Conservation (phyloP, 2,888 invertebrate genomes). For the Phytoseiulus persimilis region DNA sequence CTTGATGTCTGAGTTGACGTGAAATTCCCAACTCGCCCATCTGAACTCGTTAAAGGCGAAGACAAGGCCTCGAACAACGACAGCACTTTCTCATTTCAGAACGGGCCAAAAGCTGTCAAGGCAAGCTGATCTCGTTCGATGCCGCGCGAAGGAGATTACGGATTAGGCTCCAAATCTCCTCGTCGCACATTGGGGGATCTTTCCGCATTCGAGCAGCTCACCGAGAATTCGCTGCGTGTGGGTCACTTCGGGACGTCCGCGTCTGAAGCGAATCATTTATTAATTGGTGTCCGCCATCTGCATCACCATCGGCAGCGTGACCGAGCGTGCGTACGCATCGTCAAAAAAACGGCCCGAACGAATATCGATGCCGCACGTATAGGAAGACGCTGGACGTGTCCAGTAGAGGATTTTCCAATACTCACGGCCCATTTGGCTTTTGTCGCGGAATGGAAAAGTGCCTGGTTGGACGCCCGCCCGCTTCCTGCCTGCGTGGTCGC, state of each 20-base stretch:
- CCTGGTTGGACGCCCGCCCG: not conserved
- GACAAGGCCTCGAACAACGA: not conserved
- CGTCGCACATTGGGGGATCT: too few species aligned
- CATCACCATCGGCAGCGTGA: not conserved
- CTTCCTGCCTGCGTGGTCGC: not conserved
- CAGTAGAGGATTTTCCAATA: not conserved
- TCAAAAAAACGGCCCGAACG: not conserved
- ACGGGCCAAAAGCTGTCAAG: not conserved
- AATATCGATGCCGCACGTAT: not conserved
- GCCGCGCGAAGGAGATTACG: not conserved
- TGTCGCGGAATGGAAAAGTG: not conserved
- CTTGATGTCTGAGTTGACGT: not conserved
- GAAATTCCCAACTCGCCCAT: not conserved
- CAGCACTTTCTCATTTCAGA: not conserved
- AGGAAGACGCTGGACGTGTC: not conserved
- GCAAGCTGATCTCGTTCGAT: not conserved
- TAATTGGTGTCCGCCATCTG: not conserved
- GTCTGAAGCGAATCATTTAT: not conserved
- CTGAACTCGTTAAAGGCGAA: not conserved
- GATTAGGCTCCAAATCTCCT: too few species aligned
- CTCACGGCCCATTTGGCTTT: conserved; percentile 5
- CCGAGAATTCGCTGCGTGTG: too few species aligned
- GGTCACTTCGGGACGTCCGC: not conserved
- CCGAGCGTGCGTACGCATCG: not conserved
- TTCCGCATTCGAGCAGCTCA: too few species aligned